Base-by-base conservation (phyloP, 2,113 vertebrate genomes). In the Pluvianellus socialis region DNA sequence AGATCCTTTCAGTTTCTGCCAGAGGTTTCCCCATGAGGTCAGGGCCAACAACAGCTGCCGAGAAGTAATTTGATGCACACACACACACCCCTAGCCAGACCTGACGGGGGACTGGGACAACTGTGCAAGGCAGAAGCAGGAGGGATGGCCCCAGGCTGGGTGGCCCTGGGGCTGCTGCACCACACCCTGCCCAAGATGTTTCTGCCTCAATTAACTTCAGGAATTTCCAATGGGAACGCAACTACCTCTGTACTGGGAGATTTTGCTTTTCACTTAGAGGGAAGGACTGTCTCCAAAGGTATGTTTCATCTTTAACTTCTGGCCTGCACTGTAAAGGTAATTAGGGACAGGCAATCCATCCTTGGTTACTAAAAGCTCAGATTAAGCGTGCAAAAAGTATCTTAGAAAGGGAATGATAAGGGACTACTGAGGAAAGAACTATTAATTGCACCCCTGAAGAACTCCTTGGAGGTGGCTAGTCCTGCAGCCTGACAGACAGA, bases 391-490 rank as follows among this genome's bases (percentile, higher is more conserved):
- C 1, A 0, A 40, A 47, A 44, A 88, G 42, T 66, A 63, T 67
- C 28, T 84, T 63, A 80, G 42, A 80, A 79, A 94, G 10, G 30
- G 70, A 95, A 86, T 28, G 77, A 92, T 92, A 94, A 94, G 53
- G 77, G 32, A 66, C 70, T 84, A 65, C 70, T 11, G 49, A 91
- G 61, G 47, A 94, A 79, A 79, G 73, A 33, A 12, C 53, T 68
- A 89, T 83, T 95, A 96, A 95, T 50, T 95, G 81, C 66, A 91
- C 9, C 77, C 63, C 67, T 66, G 53, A 88, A 94, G 50, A 82
- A 32, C 58, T 82, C 71, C 71, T 45, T 16, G 73, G 81, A 92
- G 79, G 53, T 88, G 59, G 63, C 71, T 80, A 8, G 42, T 94
- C 63, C 72, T 77, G 55, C 20, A 88, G 88, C 67, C 80, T 95